Base-by-base conservation (phyloP, 2,797 vertebrate genomes). In the Gallinago nigripennis region DNA sequence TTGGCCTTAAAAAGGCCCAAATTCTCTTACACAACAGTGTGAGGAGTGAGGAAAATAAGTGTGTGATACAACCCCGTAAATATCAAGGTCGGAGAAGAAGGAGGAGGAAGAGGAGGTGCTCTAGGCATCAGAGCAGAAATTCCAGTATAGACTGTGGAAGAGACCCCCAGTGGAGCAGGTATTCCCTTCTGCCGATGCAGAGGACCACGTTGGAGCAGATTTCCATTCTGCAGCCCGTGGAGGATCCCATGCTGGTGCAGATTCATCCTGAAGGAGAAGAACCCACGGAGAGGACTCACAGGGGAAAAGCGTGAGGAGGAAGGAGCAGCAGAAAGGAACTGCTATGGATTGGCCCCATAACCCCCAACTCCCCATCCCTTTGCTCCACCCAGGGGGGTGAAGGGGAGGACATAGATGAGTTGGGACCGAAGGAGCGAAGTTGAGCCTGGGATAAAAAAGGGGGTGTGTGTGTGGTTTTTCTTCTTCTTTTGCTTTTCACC, bases 401-500 rank as follows among this genome's bases (percentile, higher is more conserved):
- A 8, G 8, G 2, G 7, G 16, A 82, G 4, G 8, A 57, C 14
- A 1, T 7, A 50, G 25, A 83, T 24, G 21, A 60, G 17, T 24
- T 80, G 35, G 10, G 46, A 23, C 12, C 45, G 33, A 72, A 64
- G 35, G 27, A 69, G 3, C 31, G 15, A 83, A 94, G 23, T 6
- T 81, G 51, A 83, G 31, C 18, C 4, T 33, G 39, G 20, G 31
- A 16, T 15, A 35, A 54, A 24, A 66, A 25, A 20, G 4, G 2
- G 6, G 4, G 6, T 2, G 5, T 2, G 5, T 4, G 4, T 5
- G 5, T 24, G 3, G 18, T 72, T 48, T 24, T 11, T 31, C n/a
- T 63, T 92, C 80, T 73, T 14, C 6, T 18, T 28, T 60, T 65
- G 31, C 20, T 82, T 78, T n/a, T 82, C 27, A 46, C 58, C 37